phyloP scores from a whole-genome alignment of 2,888 invertebrate species.

The Perizoma flavofasciatum region DNA sequence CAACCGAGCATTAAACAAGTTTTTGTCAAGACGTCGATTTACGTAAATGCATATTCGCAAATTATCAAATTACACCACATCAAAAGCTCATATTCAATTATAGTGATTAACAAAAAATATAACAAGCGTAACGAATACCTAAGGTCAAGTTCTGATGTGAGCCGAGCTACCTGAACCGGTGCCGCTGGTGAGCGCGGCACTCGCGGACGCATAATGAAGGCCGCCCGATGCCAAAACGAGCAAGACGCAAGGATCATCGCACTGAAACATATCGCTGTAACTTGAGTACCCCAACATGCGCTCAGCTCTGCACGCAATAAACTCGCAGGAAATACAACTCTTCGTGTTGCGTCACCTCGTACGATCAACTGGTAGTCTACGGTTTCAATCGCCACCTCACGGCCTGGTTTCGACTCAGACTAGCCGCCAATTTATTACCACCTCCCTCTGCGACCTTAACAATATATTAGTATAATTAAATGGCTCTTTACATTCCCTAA shows the following conservation, averaged over 20 bases:
- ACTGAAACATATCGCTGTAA: constrained; percentile 68
- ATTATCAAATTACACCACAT: constrained; percentile 77
- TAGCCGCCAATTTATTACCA: constrained; percentile 76
- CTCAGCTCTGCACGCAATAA: constrained; percentile 33
- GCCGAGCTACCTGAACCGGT: constrained; percentile 78
- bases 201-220: constrained; percentile 78
- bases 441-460: constrained; percentile 79
- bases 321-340: constrained; percentile 20
- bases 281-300: constrained; percentile 53
- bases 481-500: constrained; percentile 83
- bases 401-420: constrained; percentile 47
- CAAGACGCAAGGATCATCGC: constrained; percentile 77
- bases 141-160: constrained; percentile 76
- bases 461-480: constrained; percentile 84
- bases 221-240: constrained; percentile 73
- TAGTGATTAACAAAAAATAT: constrained; percentile 72
- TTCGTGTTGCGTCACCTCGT: constrained; percentile 18
- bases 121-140: constrained; percentile 78
- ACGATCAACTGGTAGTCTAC: constrained; percentile 15
- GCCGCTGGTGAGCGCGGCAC: constrained; percentile 59
- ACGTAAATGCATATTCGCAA: constrained; percentile 67
- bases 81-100: constrained; percentile 72
- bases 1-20: constrained; percentile 59
- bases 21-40: constrained; percentile 59
- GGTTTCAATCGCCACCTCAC: constrained; percentile 66